phyloP scores from a whole-genome alignment of 30 jellyfish, hydroid and myxozoan genomes.

The Catostylus mosaicus region DNA sequence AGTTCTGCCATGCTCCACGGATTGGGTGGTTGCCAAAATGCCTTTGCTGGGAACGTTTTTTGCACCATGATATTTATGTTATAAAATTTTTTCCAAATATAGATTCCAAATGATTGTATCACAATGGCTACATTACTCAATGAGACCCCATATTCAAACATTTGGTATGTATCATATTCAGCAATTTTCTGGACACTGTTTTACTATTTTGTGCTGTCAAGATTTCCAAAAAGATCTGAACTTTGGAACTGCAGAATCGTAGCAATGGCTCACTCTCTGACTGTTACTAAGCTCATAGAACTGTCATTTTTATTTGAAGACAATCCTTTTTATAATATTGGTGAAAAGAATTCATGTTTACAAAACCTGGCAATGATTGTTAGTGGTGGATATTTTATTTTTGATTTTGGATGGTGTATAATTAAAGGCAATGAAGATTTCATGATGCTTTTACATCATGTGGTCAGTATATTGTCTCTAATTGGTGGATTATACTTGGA shows the following conservation, averaged over 20 bases:
- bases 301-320: conserved; percentile 49
- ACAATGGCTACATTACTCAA: background rate
- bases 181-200: conserved; percentile 58
- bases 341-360: conserved; percentile 64
- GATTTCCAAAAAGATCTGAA: conserved; percentile 23
- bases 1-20: no score
- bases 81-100: no score
- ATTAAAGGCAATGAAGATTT: conserved; percentile 89
- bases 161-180: conserved; percentile 62
- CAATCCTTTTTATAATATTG: conserved; percentile 78
- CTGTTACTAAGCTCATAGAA: conserved; percentile 44
- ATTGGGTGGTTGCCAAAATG: no score
- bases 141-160: background rate
- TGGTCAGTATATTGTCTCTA: conserved; percentile 78
- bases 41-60: no score
- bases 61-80: no score
- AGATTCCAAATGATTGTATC: background rate
- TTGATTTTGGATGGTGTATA: conserved; percentile 86
- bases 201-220: conserved; percentile 34
- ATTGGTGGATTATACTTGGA: conserved; percentile 69
- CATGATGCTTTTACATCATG: conserved; percentile 84
- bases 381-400: conserved; percentile 84
- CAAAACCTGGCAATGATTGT: conserved; percentile 55
- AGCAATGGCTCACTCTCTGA: conserved; percentile 82
- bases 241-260: conserved; percentile 88